Evolutionary conservation across 2,113 vertebrate species (phyloP).

Genomic region (Cololabis saira): DNA sequence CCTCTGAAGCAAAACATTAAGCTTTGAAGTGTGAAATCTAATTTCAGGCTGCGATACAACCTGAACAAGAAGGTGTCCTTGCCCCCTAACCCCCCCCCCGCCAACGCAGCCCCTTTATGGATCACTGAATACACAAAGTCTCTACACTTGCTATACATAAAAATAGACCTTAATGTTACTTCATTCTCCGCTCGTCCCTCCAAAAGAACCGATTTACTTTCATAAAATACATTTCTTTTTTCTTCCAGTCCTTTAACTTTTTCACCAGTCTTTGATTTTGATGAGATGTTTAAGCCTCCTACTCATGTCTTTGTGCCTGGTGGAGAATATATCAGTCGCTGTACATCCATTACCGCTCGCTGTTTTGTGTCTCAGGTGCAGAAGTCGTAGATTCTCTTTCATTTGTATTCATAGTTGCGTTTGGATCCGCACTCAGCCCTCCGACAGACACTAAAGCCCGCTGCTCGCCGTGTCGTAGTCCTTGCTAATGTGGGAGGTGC

Average conservation of each 20-base stretch:
- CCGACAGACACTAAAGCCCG: conserved; percentile 53
- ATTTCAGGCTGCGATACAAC: conserved; percentile 1
- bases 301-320: conserved; percentile 3
- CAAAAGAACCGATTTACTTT: too few relatives aligned
- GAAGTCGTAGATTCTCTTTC: conserved; percentile 13
- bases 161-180: neutral
- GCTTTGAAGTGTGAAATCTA: conserved; percentile 27
- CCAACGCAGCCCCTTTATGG: neutral
- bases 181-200: neutral
- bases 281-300: conserved; percentile 8
- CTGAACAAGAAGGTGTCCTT: conserved; percentile 1
- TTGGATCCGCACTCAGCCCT: conserved; percentile 18
- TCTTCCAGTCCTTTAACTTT: neutral
- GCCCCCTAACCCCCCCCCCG: neutral
- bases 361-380: neutral
- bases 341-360: conserved; percentile 2
- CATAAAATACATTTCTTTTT: too few relatives aligned
- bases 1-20: conserved; percentile 6
- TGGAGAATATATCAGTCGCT: neutral
- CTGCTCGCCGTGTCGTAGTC: conserved; percentile 83
- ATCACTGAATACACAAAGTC: conserved; percentile 11
- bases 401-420: conserved; percentile 16
- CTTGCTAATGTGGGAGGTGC: conserved; percentile 70
- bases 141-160: neutral
- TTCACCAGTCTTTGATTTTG: neutral